Base-by-base conservation (phyloP, 1,140 invertebrate genomes). In the Mactra quadrangularis region DNA sequence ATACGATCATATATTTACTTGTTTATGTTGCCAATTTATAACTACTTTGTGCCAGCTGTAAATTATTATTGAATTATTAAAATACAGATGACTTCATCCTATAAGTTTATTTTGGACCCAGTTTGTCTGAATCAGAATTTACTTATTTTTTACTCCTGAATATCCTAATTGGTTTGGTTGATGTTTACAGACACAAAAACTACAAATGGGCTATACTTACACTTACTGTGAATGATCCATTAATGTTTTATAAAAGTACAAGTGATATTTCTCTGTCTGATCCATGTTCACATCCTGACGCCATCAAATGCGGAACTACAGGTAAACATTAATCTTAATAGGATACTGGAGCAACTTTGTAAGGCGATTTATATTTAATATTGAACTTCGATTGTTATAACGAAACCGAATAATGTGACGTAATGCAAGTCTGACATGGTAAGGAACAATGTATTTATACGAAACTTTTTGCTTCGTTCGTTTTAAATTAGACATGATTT, bases 141-240 rank as follows among this genome's bases (percentile, higher is more conserved):
- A n/a, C n/a, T n/a, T n/a, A n/a, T n/a, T n/a, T 2, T 11, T 35
- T 38, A 1, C 31, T 2, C 19, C n/a, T 64, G 33, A 7, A 3
- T 9, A 6, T 13, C 15, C 4, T 17, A 60, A 7, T 29, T 60
- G 4, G 31, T 6, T 2, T 27, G 17, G 2, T 60, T 4, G 3
- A 11, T 60, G 22, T 3, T 22, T 66, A 29, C n/a, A 76, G 74
- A 25, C 62, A 90, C 55, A 55, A 41, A 17, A 57, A 83, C 3
- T 88, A 85, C 68, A 84, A 33, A 19, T 90, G 87, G 86, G 85
- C 85, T 19, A 83, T 90, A 17, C 38, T 64, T 15, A 29, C 70
- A 22, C 41, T 74, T 41, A 57, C 68, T 33, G 57, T 81, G 7
- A n/a, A 79, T 4, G 70, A 85, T 52, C 47, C 64, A 2, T 76